Evolutionary conservation across 2,797 vertebrate genomes (phyloP).

Genomic region (Anolis apletophallus): DNA sequence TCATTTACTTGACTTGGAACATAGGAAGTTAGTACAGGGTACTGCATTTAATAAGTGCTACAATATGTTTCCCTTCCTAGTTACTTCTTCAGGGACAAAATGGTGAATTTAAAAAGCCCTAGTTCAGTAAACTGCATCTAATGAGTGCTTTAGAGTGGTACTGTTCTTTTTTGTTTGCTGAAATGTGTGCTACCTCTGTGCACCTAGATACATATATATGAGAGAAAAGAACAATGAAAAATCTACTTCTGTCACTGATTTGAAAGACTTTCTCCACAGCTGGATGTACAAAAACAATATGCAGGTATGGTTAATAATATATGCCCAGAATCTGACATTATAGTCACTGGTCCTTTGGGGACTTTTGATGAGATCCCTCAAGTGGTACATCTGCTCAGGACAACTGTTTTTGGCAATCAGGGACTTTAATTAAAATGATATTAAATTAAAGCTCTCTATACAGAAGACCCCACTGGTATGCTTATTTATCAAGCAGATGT

Average conservation of each 20-base stretch:
- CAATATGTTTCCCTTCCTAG: not conserved
- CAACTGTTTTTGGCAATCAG: not conserved
- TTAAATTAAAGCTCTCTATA: not conserved
- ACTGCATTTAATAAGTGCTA: too few species aligned
- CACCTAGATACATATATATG: too few species aligned
- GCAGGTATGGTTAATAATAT: not conserved
- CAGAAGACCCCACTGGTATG: not conserved
- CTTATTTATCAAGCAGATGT: not conserved
- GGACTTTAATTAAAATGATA: constrained; percentile 39
- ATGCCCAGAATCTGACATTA: not conserved
- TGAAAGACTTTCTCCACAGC: not conserved
- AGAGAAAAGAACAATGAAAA: not conserved
- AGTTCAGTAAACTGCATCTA: not conserved
- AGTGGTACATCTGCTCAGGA: not conserved
- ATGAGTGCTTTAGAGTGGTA: too few species aligned
- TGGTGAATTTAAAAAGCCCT: not conserved
- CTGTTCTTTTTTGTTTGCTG: too few species aligned
- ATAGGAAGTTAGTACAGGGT: too few species aligned
- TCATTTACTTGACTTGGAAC: too few species aligned
- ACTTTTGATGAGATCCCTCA: not conserved
- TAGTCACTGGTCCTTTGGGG: not conserved
- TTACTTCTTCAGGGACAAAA: not conserved
- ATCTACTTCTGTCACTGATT: not conserved
- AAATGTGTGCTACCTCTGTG: too few species aligned
- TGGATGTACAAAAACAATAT: not conserved